Base-by-base conservation (phyloP, 2,888 invertebrate species). In the Drosophila parthenogenetica region DNA sequence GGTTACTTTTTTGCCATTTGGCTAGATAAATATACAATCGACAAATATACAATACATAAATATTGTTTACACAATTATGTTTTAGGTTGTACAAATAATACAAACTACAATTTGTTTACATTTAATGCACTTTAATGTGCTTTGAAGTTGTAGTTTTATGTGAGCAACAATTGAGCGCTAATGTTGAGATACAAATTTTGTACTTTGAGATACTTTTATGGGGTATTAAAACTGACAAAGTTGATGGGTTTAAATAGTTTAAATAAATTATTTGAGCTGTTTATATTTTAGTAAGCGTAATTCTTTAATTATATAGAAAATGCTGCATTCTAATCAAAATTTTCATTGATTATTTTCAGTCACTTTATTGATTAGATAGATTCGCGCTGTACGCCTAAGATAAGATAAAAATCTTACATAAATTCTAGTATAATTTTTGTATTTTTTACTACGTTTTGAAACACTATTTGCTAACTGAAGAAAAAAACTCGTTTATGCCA, bases 51-150 rank as follows among this genome's bases (percentile, higher is more conserved):
- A 35, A 35, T 35, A 35, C 13, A 10, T 19, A 39, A 10, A n/a
- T 13, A 22, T 53, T 46, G 57, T 46, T 57, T 55, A 43, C 46
- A 35, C 11, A 46, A 10, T 37, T 57, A 57, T 57, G 25, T 22
- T 43, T 35, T 55, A n/a, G 54, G 32, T 25, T 39, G 57, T 16
- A 29, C 29, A 29, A 40, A 58, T 37, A 17, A 0, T 17, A 29
- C 39, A 25, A 51, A 11, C 39, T 2, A 5, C n/a, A n/a, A 35
- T n/a, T 16, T 46, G n/a, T 32, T n/a, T 42, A 35, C 16, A 25
- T 14, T 29, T 13, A 7, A 11, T 25, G 40, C n/a, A 29, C 32
- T 43, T 43, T 32, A 16, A 53, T n/a, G 25, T 2, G 16, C 49
- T 17, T 49, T 19, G 35, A 35, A 35, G n/a, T 49, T 19, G 2